A percentile compares a stretch with the other conserved stretches of the same genome.
Conservation (phyloP, 2,888 invertebrate genomes). For the Clistopyga incitator region DNA sequence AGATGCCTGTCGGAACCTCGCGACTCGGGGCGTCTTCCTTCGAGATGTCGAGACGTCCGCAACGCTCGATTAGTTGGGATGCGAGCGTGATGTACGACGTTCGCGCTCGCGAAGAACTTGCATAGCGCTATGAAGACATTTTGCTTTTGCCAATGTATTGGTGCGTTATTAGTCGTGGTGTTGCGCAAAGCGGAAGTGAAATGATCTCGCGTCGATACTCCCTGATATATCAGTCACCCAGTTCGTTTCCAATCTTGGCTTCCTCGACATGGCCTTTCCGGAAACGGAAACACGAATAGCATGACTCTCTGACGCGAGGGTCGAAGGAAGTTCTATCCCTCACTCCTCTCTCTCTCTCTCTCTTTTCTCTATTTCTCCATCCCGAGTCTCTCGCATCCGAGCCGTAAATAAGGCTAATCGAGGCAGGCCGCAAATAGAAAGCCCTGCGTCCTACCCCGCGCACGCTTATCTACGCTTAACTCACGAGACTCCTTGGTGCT, state of each 20-base stretch:
- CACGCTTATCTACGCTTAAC: constrained; percentile 62
- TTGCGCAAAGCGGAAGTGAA: constrained; percentile 66
- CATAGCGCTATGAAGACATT: constrained; percentile 13
- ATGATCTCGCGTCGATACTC: constrained; percentile 13
- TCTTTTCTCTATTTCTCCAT: constrained; percentile 52
- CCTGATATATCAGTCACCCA: constrained; percentile 5
- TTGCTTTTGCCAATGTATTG: constrained; percentile 11
- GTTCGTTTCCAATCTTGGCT: constrained; percentile 29
- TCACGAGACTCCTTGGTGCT: constrained; percentile 57
- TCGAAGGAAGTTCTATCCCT: constrained; percentile 31
- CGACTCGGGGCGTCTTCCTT: constrained; percentile 46
- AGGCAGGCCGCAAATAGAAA: constrained; percentile 71
- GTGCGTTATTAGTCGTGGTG: constrained; percentile 16
- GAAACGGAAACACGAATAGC: constrained; percentile 68
- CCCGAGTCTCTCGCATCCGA: constrained; percentile 54
- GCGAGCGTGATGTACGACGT: constrained; percentile 68
- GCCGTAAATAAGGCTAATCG: constrained; percentile 74
- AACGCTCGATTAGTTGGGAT: constrained; percentile 71
- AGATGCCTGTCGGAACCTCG: constrained; percentile 56
- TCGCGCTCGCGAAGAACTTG: constrained; percentile 40
- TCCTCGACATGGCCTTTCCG: constrained; percentile 59
- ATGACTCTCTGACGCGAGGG: constrained; percentile 13
- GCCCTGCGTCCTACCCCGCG: constrained; percentile 55
- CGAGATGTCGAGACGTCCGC: constrained; percentile 62
- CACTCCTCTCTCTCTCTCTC: constrained; percentile 33